Evolutionary conservation across 2,113 vertebrate genomes (phyloP), one percentile per base, ranked within the genome.

Genomic region (Aspidoscelis tigris): DNA sequence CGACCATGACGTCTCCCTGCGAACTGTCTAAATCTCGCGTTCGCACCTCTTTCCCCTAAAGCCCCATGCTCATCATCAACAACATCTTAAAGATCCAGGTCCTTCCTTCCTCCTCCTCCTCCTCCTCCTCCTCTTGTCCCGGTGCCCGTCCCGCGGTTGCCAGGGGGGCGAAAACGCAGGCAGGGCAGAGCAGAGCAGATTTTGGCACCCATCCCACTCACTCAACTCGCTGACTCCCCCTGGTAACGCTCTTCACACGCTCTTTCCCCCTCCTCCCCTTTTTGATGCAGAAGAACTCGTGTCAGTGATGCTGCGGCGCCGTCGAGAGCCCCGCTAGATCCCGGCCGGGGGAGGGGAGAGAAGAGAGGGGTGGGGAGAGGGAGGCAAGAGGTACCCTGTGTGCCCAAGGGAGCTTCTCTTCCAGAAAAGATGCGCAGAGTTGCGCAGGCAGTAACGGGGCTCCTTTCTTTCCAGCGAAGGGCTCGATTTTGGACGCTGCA

Each of bases 241-340:
- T 33, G 33, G 33, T 33, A 33, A 33, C 33, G 33, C 33, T 33
- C 33, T 33, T 47, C 69, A 18, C n/a, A 3, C n/a, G 16, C 43
- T 65, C 55, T 58, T 58, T 58, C 55, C 22, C 11, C 81, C 80
- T 53, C 24, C 33, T 7, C 80, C 61, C 12, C 33, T 14, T 69
- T 2, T 84, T 84, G 88, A 91, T 80, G 83, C 86, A 90, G 86
- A 20, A 90, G 86, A 20, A 53, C 71, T 88, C 76, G 83, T 87
- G 75, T 65, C 81, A 89, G 65, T 33, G 50, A 5, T 5, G 47
- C 47, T 50, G 47, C 5, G 1, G 24, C 53, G 47, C 11, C 5
- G 21, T 41, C 22, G 5, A 20, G 7, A 20, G 7, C 14, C 76
- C 24, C 8, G 44, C 5, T 3, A 16, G n/a, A 20, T 16, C 16